These are phyloP conservation scores for Onychorhynchus coronatus DNA, from an alignment of 2,113 vertebrate genomes.

Conservation along the genomic window DNA sequence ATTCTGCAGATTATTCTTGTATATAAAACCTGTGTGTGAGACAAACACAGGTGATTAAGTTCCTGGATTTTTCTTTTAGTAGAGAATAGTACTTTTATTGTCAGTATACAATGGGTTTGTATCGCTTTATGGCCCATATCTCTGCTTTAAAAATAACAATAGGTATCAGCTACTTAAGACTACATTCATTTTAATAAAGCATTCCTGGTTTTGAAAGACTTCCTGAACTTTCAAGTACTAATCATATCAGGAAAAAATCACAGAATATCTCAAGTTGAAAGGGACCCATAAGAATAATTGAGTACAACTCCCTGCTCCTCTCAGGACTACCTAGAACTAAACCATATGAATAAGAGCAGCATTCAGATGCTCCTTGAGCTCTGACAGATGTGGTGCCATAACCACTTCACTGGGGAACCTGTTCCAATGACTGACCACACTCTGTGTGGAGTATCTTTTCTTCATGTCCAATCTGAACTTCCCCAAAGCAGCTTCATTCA, in stretches of 20 bases:
- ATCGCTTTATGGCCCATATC: not conserved
- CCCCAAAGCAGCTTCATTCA: not conserved
- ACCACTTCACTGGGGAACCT: fast-evolving
- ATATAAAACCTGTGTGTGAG: not conserved
- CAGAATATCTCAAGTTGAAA: not conserved
- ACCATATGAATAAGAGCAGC: not conserved
- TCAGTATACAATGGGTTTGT: not conserved
- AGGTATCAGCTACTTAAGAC: not conserved
- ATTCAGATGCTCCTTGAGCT: not conserved
- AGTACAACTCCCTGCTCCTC: not conserved
- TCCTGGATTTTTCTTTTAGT: not conserved
- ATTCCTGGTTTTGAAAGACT: not conserved
- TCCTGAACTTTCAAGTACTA: not conserved
- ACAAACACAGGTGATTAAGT: not conserved
- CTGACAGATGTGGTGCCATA: not conserved
- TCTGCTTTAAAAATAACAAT: not conserved
- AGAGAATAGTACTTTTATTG: not conserved
- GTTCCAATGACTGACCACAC: fast-evolving
- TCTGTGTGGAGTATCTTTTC: not conserved
- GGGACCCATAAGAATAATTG: not conserved
- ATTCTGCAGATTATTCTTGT: not conserved
- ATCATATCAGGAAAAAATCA: not conserved
- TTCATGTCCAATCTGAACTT: not conserved
- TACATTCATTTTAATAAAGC: not conserved
- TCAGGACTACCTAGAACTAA: not conserved